Evolutionary conservation across 2,888 invertebrate species (phyloP).

Genomic region (Opisthograptis luteolata): DNA sequence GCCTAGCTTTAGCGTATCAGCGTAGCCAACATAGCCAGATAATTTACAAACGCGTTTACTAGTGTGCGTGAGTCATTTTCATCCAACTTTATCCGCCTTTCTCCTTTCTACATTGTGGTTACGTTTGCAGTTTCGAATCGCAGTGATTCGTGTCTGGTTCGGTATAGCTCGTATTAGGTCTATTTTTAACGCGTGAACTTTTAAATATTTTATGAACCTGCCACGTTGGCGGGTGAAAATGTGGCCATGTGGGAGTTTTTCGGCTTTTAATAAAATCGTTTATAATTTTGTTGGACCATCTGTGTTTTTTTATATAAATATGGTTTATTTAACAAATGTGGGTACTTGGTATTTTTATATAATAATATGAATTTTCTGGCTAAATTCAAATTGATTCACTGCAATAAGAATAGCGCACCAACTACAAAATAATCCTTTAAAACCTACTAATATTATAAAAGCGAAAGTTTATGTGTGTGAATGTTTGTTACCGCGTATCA

Average conservation of each 20-base stretch:
- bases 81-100: not conserved
- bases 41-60: not conserved
- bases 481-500: no score
- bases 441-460: no score
- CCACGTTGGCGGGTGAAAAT: slow-evolving; percentile 19
- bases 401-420: no score
- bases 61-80: not conserved
- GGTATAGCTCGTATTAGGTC: slow-evolving; percentile 23
- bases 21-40: not conserved
- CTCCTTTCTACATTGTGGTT: not conserved
- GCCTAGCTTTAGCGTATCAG: no score
- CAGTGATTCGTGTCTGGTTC: slow-evolving; percentile 16
- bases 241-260: not conserved
- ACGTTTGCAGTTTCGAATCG: slow-evolving; percentile 9
- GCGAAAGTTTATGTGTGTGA: no score
- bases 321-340: no score
- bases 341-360: no score
- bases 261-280: not conserved
- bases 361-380: no score
- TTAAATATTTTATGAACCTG: slow-evolving; percentile 22
- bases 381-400: no score
- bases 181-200: slow-evolving; percentile 24
- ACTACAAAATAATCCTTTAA: no score
- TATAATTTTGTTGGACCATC: not conserved
- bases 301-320: no score